Evolutionary conservation across 2,888 invertebrate genomes (phyloP), one percentile per base, ranked within the genome.

Genomic region (Rutpela maculata): DNA sequence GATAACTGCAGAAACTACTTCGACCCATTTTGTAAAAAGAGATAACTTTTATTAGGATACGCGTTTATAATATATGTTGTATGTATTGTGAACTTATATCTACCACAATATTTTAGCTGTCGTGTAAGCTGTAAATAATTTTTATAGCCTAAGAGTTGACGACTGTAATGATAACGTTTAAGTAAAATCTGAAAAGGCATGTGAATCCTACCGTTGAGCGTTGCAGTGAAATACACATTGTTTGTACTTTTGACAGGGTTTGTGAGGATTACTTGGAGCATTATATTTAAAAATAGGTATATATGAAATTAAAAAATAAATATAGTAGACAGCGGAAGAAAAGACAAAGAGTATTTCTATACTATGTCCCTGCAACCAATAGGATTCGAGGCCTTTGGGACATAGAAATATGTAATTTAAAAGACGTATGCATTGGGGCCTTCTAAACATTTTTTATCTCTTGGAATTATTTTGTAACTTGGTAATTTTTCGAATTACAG

Each of bases 31-130:
- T 50, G n/a, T n/a, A 50, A 1, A 50, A 50, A n/a, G 50, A 50
- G 50, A 50, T 50, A 50, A 50, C n/a, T 50, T 50, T 50, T n/a
- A 35, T 50, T n/a, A 7, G n/a, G 50, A 43, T 50, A 50, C n/a
- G 50, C n/a, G 50, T 12, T 50, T 50, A n/a, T 50, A 50, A 50
- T n/a, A 50, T 17, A 50, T n/a, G 50, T 50, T 50, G 4, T n/a
- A n/a, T n/a, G 50, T n/a, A n/a, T n/a, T n/a, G 50, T 50, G 50
- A 50, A 50, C 50, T n/a, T n/a, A 50, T 50, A 50, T 50, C 50
- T 50, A 50, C 50, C 3, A 17, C n/a, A 15, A 50, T 50, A 50
- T 50, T 50, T 50, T 50, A 50, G n/a, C n/a, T 50, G n/a, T 50
- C 50, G 50, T 6, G 50, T n/a, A 50, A 15, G 50, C 50, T 50